A percentile compares a stretch with the other conserved stretches of the same genome.
phyloP scores from a whole-genome alignment of 2,113 vertebrate species.

The Picathartes gymnocephalus region DNA sequence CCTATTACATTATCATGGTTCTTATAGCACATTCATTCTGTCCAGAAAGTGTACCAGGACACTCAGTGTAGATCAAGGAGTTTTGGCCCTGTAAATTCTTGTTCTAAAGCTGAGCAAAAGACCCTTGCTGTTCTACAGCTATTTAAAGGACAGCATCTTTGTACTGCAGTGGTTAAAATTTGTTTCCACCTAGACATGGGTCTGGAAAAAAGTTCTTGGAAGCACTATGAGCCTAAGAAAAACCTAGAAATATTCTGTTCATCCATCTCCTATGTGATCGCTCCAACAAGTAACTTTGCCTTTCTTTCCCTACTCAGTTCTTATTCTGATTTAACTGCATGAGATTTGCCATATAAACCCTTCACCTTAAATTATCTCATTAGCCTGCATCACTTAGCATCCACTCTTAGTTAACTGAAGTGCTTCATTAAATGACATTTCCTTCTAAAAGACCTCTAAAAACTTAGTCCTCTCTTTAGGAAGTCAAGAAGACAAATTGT shows the following conservation, averaged over 20 bases:
- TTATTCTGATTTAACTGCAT: background rate
- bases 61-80: background rate
- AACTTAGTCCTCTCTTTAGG: background rate
- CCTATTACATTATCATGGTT: background rate
- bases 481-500: background rate
- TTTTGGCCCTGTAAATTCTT: background rate
- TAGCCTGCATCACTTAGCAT: background rate
- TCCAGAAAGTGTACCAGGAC: background rate
- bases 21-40: background rate
- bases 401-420: background rate
- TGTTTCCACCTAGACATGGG: background rate
- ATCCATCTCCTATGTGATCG: background rate
- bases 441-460: background rate
- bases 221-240: background rate
- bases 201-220: background rate
- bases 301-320: background rate
- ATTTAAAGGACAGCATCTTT: background rate
- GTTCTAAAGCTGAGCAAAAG: background rate
- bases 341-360: background rate
- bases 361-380: constrained; percentile 1
- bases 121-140: background rate
- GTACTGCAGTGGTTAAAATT: background rate
- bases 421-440: background rate
- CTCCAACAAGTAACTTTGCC: background rate
- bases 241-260: background rate